Conservation (phyloP, 2,797 vertebrate genomes). For the Enteromius treurensis region DNA sequence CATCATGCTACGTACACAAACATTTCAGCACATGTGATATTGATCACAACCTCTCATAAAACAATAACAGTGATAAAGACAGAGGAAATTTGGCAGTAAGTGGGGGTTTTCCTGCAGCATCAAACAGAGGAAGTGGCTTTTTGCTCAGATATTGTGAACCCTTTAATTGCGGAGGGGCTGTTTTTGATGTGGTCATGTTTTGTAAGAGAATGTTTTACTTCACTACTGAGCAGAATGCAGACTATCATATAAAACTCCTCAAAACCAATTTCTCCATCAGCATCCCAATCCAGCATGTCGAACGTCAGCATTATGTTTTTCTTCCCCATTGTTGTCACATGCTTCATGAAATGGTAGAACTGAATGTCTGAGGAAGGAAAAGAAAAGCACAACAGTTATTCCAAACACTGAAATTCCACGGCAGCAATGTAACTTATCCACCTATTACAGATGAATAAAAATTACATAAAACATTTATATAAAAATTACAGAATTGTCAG, state of each 20-base stretch:
- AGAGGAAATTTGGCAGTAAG: constrained; percentile 15
- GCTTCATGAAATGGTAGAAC: constrained; percentile 67
- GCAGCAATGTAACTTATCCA: not conserved
- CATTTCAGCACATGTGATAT: not conserved
- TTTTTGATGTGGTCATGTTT: constrained; percentile 34
- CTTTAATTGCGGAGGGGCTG: not conserved
- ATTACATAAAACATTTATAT: not conserved
- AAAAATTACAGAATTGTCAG: constrained; percentile 6
- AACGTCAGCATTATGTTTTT: constrained; percentile 64
- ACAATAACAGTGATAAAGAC: not conserved
- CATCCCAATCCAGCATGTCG: constrained; percentile 64
- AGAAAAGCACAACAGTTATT: not conserved
- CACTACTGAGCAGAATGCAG: constrained; percentile 64
- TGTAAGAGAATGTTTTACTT: constrained; percentile 54
- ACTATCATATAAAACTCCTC: constrained; percentile 65
- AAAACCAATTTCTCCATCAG: constrained; percentile 66
- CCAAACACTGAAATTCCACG: constrained; percentile 5
- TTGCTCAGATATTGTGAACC: constrained; percentile 11
- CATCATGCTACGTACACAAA: constrained; percentile 54
- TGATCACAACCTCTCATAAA: not conserved
- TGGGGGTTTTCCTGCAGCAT: constrained; percentile 18
- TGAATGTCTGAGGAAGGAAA: constrained; percentile 58
- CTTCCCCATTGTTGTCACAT: constrained; percentile 48
- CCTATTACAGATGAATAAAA: not conserved
- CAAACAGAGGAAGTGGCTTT: constrained; percentile 20